phyloP scores from a whole-genome alignment of 2,797 vertebrate species.

The Cossypha caffra region DNA sequence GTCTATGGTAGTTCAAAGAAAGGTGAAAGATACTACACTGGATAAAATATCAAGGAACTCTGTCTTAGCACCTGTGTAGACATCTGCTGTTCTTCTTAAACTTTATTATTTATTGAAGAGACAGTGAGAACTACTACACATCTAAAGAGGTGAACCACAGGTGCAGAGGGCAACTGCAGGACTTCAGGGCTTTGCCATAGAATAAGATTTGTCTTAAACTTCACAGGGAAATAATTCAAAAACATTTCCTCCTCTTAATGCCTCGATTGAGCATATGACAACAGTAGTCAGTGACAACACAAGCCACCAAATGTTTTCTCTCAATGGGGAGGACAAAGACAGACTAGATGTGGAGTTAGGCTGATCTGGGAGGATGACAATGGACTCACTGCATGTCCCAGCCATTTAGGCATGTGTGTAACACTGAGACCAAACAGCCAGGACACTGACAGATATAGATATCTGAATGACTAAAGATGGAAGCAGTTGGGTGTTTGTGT shows the following conservation, averaged over 20 bases:
- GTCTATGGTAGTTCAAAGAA: neutral
- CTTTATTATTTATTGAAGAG: conserved; percentile 2
- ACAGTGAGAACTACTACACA: neutral
- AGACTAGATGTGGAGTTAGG: neutral
- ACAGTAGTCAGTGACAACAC: neutral
- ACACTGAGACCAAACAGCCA: neutral
- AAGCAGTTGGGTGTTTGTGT: neutral
- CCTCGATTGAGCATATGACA: neutral
- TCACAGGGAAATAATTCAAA: neutral
- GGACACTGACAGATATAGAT: neutral
- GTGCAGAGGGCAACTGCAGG: neutral
- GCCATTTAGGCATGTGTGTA: neutral
- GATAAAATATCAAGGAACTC: neutral
- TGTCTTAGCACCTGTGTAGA: neutral
- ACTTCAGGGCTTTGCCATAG: neutral
- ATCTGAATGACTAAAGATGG: neutral
- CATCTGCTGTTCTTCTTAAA: neutral
- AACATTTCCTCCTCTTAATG: neutral
- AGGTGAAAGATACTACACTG: neutral
- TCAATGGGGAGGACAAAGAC: neutral
- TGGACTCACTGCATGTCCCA: neutral
- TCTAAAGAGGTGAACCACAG: neutral
- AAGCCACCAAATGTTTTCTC: neutral
- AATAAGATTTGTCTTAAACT: neutral
- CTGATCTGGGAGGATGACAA: neutral